phyloP scores from a whole-genome alignment of 1,140 invertebrate genomes.

The Drosophila baimaii region DNA sequence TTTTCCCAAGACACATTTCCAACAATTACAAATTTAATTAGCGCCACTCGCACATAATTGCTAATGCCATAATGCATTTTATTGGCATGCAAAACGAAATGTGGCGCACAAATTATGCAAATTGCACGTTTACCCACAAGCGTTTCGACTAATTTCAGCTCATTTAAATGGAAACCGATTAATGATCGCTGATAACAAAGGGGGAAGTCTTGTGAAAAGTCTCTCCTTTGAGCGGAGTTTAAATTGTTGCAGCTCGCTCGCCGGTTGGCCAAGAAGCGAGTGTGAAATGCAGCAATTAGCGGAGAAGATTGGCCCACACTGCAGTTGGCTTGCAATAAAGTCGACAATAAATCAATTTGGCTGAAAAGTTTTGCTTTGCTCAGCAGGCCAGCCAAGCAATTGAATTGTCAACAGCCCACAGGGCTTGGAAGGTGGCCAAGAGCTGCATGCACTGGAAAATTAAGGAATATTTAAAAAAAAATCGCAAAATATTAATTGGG shows the following conservation, averaged over 20 bases:
- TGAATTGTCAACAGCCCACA: conserved; percentile 33
- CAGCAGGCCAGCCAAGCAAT: conserved; percentile 10
- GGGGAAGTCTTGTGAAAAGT: conserved; percentile 50
- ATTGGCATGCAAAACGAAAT: conserved; percentile 61
- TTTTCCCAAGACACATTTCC: conserved; percentile 57
- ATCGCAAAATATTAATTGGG: too few species aligned
- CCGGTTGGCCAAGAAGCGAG: conserved; percentile 40
- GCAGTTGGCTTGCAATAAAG: conserved; percentile 25
- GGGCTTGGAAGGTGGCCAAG: conserved; percentile 6
- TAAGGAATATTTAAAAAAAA: neutral
- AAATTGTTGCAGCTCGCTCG: conserved; percentile 36
- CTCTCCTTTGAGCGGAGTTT: conserved; percentile 2
- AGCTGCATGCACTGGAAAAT: neutral
- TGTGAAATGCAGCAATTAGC: conserved; percentile 41
- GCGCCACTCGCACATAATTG: conserved; percentile 60
- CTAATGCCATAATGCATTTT: conserved; percentile 67
- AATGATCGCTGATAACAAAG: conserved; percentile 50
- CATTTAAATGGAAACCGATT: conserved; percentile 65
- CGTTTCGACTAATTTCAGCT: conserved; percentile 61
- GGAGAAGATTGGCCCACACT: conserved; percentile 19
- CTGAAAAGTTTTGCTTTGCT: neutral
- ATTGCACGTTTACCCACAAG: conserved; percentile 55
- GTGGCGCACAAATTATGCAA: conserved; percentile 60
- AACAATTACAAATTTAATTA: conserved; percentile 70
- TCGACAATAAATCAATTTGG: conserved; percentile 38